Evolutionary conservation across 2,888 invertebrate species (phyloP), one percentile per base, ranked within the genome.

Genomic region (Nemoura dubitans): DNA sequence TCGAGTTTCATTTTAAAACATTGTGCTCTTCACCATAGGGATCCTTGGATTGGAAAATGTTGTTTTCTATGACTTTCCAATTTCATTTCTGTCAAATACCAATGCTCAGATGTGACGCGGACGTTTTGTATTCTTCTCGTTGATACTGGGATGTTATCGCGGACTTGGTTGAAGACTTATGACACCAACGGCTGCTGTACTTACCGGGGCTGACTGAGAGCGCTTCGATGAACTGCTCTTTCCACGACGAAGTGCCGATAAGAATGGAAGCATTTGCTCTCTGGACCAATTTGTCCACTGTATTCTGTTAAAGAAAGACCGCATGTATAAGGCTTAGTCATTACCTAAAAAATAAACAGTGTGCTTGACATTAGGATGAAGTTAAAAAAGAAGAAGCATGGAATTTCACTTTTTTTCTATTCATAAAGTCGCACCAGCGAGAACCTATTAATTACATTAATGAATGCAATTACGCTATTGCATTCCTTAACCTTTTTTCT

Each of bases 171-270:
- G 36, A 36, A 36, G 36, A 6, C 3, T 36, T 36, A n/a, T n/a
- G n/a, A n/a, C n/a, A n/a, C n/a, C n/a, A n/a, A n/a, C n/a, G n/a
- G n/a, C n/a, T n/a, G n/a, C n/a, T n/a, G 26, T 81, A 87, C 90
- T 90, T 92, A 95, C 98, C 98, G 90, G 98, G 95, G 90, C 95
- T 97, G 85, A 99, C 98, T 80, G 98, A 98, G 89, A 99, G 93
- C 76, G 99, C 99, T 92, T 99, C 99, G 90, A 96, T 93, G 91
- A 99, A 99, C 92, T 99, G 99, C 91, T 99, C 99, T 91, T 96
- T 97, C 99, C 99, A 99, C 0, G 98, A 98, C n/a, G 98, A 98
- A 26, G 99, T 98, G 88, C 99, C 93, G 76, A 94, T 92, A 86
- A 99, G 95, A 88, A 99, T 94, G 26, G 99, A 98, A 81, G 98